Conservation (phyloP, 2,888 invertebrate species). For the Cyclophora punctaria region DNA sequence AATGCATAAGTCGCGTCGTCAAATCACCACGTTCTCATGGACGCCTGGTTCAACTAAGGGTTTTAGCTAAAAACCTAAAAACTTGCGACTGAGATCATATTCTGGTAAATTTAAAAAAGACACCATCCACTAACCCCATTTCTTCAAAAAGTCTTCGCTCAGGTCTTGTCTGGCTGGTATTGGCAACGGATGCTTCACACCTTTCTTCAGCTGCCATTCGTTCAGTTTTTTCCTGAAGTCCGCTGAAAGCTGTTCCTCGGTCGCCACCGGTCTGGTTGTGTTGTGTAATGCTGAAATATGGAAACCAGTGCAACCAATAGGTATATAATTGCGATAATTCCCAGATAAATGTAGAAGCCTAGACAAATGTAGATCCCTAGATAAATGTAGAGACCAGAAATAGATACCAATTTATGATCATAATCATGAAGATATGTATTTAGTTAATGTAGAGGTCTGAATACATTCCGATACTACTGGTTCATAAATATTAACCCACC, state of each 20-base stretch:
- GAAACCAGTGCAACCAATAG: too few relatives aligned
- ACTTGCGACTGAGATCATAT: too few relatives aligned
- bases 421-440: background rate
- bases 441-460: too few relatives aligned
- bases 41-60: too few relatives aligned
- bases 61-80: background rate
- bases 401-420: too few relatives aligned
- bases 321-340: too few relatives aligned
- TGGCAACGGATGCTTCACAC: conserved; percentile 59
- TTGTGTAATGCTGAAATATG: conserved; percentile 18
- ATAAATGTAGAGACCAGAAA: too few relatives aligned
- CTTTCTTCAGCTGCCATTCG: conserved; percentile 88
- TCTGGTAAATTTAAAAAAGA: too few relatives aligned
- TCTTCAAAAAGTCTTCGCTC: conserved; percentile 88
- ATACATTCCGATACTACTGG: background rate
- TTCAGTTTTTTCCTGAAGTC: conserved; percentile 89
- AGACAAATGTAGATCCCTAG: too few relatives aligned
- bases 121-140: conserved; percentile 72
- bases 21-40: too few relatives aligned
- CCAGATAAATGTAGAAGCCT: too few relatives aligned
- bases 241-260: conserved; percentile 83
- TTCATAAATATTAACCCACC: conserved; percentile 20
- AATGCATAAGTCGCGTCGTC: too few relatives aligned
- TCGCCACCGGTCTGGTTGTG: conserved; percentile 56
- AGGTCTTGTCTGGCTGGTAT: conserved; percentile 79